Evolutionary conservation across 2,113 vertebrate genomes (phyloP), one percentile per base, ranked within the genome.

Genomic region (Zapornia atra): DNA sequence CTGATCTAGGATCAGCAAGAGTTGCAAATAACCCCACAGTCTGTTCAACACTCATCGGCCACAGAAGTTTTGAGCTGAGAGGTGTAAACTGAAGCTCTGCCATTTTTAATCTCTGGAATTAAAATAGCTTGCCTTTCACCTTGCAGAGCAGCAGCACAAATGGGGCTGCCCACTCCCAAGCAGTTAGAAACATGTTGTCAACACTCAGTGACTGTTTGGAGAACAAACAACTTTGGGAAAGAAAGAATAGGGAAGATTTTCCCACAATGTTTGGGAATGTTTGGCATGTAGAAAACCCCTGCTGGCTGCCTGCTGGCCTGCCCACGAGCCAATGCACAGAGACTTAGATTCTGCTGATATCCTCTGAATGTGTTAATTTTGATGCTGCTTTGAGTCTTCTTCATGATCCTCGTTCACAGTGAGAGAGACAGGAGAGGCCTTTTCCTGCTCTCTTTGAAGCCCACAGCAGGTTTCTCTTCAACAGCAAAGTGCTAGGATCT

Each of bases 11-110:
- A 29, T 4, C 10, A 86, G 9, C 5, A 61, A n/a, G 22, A 80
- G 28, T 14, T 78, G 9, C 10, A 64, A 11, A 21, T 84, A 40
- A 4, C 40, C 7, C 5, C 22, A 29, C 14, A 29, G 19, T 16
- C 51, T n/a, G 7, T 50, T 72, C 61, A 56, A 63, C n/a, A 15
- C 4, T 46, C 0, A 2, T 29, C 0, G 5, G 11, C 12, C 76
- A n/a, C n/a, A 44, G 15, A 90, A 57, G 10, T 22, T 89, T 50
- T 44, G 24, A 28, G 69, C 34, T 31, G 7, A 86, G 22, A 78
- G 19, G 15, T 46, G 40, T 86, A 72, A 90, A 33, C 31, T 65
- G 33, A 69, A 92, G 36, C 21, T 48, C 29, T 63, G 44, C 11
- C 40, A 16, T 73, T 92, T 82, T 88, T 68, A 51, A 53, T 15